phyloP scores from a whole-genome alignment of 2,888 invertebrate genomes.

The Fabriciana adippe region DNA sequence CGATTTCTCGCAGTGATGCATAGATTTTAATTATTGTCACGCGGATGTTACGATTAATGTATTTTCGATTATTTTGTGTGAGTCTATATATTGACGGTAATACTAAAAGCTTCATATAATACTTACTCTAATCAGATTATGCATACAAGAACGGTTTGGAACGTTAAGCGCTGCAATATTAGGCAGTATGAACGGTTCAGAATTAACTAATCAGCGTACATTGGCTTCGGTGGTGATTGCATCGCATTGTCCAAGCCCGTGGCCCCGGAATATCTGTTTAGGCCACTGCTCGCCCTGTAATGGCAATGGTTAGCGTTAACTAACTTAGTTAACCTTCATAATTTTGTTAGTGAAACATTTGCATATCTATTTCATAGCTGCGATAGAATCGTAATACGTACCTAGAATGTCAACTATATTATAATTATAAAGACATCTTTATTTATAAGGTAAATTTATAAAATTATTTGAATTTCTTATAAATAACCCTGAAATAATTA shows the following conservation, averaged over 20 bases:
- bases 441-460: not conserved
- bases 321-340: constrained; percentile 66
- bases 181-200: constrained; percentile 74
- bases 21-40: constrained; percentile 33
- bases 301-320: constrained; percentile 71
- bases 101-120: constrained; percentile 74
- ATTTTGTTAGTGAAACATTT: constrained; percentile 57
- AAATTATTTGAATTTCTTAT: not conserved
- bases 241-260: constrained; percentile 77
- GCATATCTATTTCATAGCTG: constrained; percentile 49
- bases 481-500: not conserved
- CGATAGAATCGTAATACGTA: constrained; percentile 31
- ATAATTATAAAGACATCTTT: too few relatives aligned
- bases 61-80: constrained; percentile 27
- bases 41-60: constrained; percentile 9
- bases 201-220: constrained; percentile 81
- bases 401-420: constrained; percentile 1
- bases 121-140: constrained; percentile 81
- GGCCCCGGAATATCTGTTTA: constrained; percentile 81
- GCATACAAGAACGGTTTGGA: constrained; percentile 78
- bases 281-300: constrained; percentile 78
- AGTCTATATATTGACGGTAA: constrained; percentile 42
- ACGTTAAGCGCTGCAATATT: constrained; percentile 64
- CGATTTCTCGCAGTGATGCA: constrained; percentile 66
- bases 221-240: constrained; percentile 77